Conservation (phyloP, 2,888 invertebrate genomes). For the Sturmia bella region DNA sequence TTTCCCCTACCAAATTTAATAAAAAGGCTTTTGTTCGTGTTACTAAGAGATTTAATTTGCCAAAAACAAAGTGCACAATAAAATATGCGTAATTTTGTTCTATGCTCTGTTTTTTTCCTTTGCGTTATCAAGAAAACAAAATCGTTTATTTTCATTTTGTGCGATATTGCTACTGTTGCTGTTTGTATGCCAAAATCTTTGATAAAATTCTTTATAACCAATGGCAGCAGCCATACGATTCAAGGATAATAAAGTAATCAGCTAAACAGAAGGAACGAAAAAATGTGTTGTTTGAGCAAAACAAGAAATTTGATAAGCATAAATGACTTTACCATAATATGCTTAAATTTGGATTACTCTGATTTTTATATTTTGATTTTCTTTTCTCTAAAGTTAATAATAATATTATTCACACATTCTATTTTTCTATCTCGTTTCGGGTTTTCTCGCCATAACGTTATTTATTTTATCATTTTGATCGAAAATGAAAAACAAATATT, state of each 20-base stretch:
- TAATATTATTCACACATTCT: conserved; percentile 55
- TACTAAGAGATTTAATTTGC: conserved; percentile 45
- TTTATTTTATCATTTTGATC: conserved; percentile 31
- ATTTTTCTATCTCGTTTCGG: background rate
- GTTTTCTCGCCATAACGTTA: conserved; percentile 20
- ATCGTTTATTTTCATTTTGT: conserved; percentile 46
- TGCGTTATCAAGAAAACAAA: conserved; percentile 26
- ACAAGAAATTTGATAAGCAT: conserved; percentile 29
- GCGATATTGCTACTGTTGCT: conserved; percentile 14
- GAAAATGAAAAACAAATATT: conserved; percentile 14
- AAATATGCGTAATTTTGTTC: conserved; percentile 22
- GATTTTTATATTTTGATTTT: conserved; percentile 24
- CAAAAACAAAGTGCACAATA: conserved; percentile 35
- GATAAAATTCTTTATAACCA: conserved; percentile 39
- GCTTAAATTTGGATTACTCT: conserved; percentile 31
- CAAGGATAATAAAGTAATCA: conserved; percentile 33
- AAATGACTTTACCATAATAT: conserved; percentile 33
- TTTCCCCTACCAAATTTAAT: background rate
- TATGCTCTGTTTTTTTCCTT: background rate
- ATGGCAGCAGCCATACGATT: conserved; percentile 4
- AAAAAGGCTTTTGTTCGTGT: conserved; percentile 8
- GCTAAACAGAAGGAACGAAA: background rate
- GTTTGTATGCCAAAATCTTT: conserved; percentile 52
- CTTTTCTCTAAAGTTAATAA: conserved; percentile 28
- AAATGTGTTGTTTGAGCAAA: background rate